Base-by-base conservation (phyloP, 2,797 vertebrate species). In the Lagorchestes hirsutus region DNA sequence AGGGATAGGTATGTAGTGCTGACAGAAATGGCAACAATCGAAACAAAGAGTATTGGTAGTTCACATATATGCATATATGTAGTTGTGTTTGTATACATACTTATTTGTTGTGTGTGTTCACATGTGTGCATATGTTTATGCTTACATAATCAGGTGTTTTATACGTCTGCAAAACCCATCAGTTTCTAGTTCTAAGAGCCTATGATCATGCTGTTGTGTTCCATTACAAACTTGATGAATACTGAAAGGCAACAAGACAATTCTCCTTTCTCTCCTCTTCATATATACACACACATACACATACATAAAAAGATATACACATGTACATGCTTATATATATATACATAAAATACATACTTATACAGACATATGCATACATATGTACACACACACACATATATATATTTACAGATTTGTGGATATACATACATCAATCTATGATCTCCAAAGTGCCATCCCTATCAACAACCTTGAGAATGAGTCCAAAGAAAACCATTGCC, bases 111-210 rank as follows among this genome's bases (percentile, higher is more conserved):
- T 29, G 55, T 96, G 55, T 52, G 95, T 92, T 14, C 57, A 18
- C 22, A 5, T 55, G 55, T 62, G 54, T 29, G 0, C n/a, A 22
- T n/a, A 57, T 34, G 54, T 96, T 94, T 92, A 24, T 96, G 50
- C 96, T 96, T 67, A 55, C 91, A 52, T 93, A 96, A 90, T 95
- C 93, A 59, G 54, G 50, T 1, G 13, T 57, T 55, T 58, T 40
- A 11, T 55, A 28, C 55, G 6, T 6, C 22, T 12, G 3, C 28
- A 1, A 1, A 57, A 24, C 11, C 46, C 74, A 9, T 24, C 40
- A 40, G 46, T 46, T 82, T 46, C 74, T 82, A 5, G 16, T 46
- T 24, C 8, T 24, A 82, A 82, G 74, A 46, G 9, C 74, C 40
- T 74, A 40, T 40, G 9, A 27, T 46, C 29, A 40, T 46, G 46